Evolutionary conservation across 1,140 invertebrate species (phyloP).

Genomic region (Pollicipes pollicipes): DNA sequence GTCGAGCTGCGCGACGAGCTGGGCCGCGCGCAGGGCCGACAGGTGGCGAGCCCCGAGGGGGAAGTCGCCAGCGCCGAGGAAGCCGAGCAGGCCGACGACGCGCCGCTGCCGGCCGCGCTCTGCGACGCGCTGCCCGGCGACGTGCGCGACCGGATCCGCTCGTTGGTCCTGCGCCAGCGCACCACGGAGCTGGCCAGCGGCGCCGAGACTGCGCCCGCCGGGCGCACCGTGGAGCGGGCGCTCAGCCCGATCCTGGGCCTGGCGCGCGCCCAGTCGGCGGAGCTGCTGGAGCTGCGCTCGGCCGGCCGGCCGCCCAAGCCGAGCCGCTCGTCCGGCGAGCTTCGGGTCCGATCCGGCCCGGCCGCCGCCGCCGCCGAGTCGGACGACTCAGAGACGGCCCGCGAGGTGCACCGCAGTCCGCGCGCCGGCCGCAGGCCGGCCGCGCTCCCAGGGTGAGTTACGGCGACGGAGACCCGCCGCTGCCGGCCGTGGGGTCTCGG

Average conservation of each 20-base stretch:
- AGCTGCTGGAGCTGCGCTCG: conserved; percentile 18
- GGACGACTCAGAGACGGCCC: neutral
- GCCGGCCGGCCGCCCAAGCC: too few species aligned
- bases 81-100: neutral
- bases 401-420: too few species aligned
- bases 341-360: neutral
- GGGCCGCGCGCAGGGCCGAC: too few species aligned
- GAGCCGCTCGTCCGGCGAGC: neutral
- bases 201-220: neutral
- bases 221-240: neutral
- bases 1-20: neutral
- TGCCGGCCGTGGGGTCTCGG: too few species aligned
- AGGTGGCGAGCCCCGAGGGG: neutral
- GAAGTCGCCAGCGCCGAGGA: neutral
- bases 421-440: too few species aligned
- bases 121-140: neutral
- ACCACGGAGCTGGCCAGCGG: neutral
- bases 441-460: too few species aligned
- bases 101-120: too few species aligned
- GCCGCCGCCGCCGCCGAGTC: neutral
- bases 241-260: neutral
- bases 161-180: neutral
- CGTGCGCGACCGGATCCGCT: neutral
- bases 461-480: too few species aligned
- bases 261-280: neutral